Evolutionary conservation across 2,797 vertebrate species (phyloP).

Genomic region (Oceanodroma leucorhoa): DNA sequence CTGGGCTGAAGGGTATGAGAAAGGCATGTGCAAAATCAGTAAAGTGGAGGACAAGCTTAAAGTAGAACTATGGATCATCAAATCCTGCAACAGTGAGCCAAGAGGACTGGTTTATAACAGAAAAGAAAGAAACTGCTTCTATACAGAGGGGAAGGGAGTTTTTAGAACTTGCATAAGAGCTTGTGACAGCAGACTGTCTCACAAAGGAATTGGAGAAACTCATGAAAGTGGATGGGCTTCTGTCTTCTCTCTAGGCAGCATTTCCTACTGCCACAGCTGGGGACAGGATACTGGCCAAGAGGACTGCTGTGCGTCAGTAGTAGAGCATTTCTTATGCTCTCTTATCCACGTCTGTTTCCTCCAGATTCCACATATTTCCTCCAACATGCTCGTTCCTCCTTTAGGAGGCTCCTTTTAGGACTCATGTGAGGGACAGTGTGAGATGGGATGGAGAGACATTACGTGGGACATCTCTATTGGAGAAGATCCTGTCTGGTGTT

Average conservation of each 20-base stretch:
- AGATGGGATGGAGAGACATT: neutral
- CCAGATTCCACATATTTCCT: neutral
- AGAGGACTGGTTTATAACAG: neutral
- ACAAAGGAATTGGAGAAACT: neutral
- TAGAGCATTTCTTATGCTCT: neutral
- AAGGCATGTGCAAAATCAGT: neutral
- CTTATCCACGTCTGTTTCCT: neutral
- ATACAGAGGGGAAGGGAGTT: neutral
- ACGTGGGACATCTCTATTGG: accelerated
- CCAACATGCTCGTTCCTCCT: neutral
- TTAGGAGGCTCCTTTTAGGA: neutral
- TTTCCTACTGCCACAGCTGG: neutral
- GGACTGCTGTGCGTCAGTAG: neutral
- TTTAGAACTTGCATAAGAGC: neutral
- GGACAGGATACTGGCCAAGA: neutral
- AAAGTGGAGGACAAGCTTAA: neutral
- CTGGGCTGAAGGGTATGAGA: neutral
- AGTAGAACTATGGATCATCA: neutral
- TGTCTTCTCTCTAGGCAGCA: neutral
- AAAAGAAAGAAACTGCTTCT: neutral
- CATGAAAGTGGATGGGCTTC: neutral
- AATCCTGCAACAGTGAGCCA: neutral
- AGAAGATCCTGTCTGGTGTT: neutral
- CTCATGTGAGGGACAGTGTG: no score
- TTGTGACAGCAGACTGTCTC: neutral